Evolutionary conservation across 2,797 vertebrate species (phyloP).

Genomic region (Sarcoramphus papa): DNA sequence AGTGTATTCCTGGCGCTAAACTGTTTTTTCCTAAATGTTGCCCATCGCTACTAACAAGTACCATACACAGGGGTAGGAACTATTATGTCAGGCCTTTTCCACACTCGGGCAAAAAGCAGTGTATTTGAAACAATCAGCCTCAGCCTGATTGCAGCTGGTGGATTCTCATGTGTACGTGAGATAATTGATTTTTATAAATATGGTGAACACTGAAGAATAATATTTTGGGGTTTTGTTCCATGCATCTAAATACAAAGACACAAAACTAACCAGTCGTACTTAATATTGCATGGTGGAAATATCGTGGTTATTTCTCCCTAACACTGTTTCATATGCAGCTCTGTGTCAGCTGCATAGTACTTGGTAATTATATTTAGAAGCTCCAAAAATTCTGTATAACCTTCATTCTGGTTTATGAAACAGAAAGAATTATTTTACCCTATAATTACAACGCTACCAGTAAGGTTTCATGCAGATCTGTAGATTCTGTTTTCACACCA

Average conservation of each 20-base stretch:
- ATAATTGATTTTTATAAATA: not conserved
- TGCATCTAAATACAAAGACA: not conserved
- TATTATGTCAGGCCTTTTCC: not conserved
- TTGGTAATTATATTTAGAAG: constrained; percentile 8
- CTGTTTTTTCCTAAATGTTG: not conserved
- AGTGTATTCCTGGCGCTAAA: not conserved
- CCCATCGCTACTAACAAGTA: not conserved
- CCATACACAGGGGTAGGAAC: not conserved
- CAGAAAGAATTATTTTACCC: constrained; percentile 24
- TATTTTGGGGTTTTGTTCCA: not conserved
- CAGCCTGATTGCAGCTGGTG: not conserved
- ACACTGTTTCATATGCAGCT: not conserved
- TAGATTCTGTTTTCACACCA: not conserved
- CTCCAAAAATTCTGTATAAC: not conserved
- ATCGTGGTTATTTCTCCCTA: not conserved
- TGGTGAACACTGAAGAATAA: not conserved
- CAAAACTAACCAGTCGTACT: not conserved
- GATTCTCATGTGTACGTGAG: not conserved
- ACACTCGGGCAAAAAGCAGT: not conserved
- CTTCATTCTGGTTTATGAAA: constrained; percentile 45
- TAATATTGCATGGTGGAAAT: not conserved
- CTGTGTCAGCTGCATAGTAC: not conserved
- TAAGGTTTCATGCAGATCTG: not conserved
- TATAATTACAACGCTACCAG: not conserved
- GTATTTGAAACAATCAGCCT: not conserved